Evolutionary conservation across 2,888 invertebrate species (phyloP), one percentile per base, ranked within the genome.

Genomic region (Chouioia cunea): DNA sequence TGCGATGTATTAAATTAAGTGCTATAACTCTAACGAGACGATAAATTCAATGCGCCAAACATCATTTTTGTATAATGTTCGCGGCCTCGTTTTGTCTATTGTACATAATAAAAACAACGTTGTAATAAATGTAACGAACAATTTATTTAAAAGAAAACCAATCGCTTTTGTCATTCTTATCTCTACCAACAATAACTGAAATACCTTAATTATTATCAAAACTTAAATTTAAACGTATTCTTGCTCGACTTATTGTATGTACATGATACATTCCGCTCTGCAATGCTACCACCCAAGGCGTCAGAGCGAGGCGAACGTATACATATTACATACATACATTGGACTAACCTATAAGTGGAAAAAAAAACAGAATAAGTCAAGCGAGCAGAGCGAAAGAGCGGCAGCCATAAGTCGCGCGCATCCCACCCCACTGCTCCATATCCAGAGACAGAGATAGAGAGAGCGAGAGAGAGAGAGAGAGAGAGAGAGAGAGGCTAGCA

Each of bases 51-150:
- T 78, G 76, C 78, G 78, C 71, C 78, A 77, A 79, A 80, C 78
- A 77, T 74, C 73, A 70, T 78, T 78, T 73, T 76, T 80, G 77
- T 79, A 78, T 75, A 76, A 76, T 77, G 77, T 80, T 78, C 79
- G 80, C 77, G 77, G 78, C 77, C 76, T 80, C 60, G 66, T 52
- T 67, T 70, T 67, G 46, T 70, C 53, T 80, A 80, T 80, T 82
- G 83, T 83, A 83, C 78, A 83, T 83, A 83, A 81, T 80, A 80
- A 80, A 79, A 83, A 78, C 79, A 78, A 80, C 76, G 80, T 79
- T 79, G 78, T 81, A 81, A 79, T 80, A 80, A 81, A 79, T 69
- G 52, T 75, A 65, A 59, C 64, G 65, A 60, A 91, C 91, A 53
- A 91, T 75, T 73, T 69, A 67, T 68, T 59, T n/a, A n/a, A n/a